Percentiles rank a stretch among this genome's conserved stretches.
Conservation (phyloP, 2,888 invertebrate genomes). For the Polydesmus complanatus region DNA sequence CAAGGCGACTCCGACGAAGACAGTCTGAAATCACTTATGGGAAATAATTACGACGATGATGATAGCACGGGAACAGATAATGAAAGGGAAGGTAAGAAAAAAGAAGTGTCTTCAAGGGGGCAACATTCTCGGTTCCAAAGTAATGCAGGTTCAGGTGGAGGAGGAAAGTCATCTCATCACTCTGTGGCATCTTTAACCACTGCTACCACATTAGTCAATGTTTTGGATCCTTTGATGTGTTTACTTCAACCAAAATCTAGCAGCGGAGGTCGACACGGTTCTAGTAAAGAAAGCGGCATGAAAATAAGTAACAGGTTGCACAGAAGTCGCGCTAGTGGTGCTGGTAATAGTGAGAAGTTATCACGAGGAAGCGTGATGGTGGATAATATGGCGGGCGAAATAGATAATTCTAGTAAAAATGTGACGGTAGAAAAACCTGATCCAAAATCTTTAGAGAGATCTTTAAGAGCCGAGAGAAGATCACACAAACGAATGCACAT, state of each 20-base stretch:
- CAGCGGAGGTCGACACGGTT: not conserved
- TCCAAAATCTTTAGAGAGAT: conserved; percentile 3
- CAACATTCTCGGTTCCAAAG: not conserved
- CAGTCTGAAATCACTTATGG: conserved; percentile 30
- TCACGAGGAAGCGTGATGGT: not conserved
- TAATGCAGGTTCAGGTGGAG: not conserved
- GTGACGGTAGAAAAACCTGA: conserved; percentile 1
- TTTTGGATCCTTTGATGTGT: not conserved
- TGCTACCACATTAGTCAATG: not conserved
- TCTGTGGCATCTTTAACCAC: not conserved
- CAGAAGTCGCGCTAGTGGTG: not conserved
- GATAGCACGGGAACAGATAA: conserved; percentile 15
- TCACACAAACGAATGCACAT: not conserved
- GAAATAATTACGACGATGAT: conserved; percentile 29
- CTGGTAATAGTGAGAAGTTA: not conserved
- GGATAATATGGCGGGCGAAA: not conserved
- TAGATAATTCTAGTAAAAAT: no score
- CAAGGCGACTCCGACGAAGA: conserved; percentile 29
- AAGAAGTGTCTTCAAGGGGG: not conserved
- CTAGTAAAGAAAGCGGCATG: not conserved
- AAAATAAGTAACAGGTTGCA: not conserved
- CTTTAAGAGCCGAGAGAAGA: not conserved
- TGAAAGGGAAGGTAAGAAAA: not conserved
- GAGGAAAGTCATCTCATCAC: not conserved
- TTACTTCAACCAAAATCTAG: not conserved